Percentiles rank a stretch among this genome's conserved stretches.
phyloP scores from a whole-genome alignment of 1,140 invertebrate genomes.

The Conopomorpha cramerella region DNA sequence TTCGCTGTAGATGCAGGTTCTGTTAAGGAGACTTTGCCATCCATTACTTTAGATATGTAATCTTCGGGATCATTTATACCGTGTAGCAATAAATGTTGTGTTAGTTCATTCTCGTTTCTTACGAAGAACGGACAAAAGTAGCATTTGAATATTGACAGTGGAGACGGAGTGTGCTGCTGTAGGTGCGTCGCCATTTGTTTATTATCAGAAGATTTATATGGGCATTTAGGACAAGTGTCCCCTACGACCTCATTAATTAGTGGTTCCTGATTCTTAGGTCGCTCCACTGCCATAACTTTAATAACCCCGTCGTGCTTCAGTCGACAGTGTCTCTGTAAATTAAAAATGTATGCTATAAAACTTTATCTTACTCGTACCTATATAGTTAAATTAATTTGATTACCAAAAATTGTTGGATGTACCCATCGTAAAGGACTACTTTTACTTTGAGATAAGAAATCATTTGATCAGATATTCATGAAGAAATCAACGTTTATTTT shows the following conservation, averaged over 20 bases:
- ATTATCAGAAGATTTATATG: slow-evolving; percentile 70
- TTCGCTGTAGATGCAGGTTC: slow-evolving; percentile 32
- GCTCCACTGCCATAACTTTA: slow-evolving; percentile 63
- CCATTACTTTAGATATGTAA: slow-evolving; percentile 44
- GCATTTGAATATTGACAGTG: slow-evolving; percentile 78
- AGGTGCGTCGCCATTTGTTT: slow-evolving; percentile 70
- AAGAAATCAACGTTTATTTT: too few relatives aligned
- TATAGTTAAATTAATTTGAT: too few relatives aligned
- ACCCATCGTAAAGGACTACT: too few relatives aligned
- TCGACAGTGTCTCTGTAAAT: slow-evolving; percentile 72
- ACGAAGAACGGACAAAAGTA: slow-evolving; percentile 82
- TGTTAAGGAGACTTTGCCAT: slow-evolving; percentile 27
- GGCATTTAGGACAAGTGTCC: slow-evolving; percentile 72
- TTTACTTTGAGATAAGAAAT: too few relatives aligned
- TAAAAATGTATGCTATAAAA: background rate
- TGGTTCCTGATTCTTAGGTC: slow-evolving; percentile 40
- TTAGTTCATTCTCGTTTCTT: slow-evolving; percentile 49
- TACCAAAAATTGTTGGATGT: too few relatives aligned
- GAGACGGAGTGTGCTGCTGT: slow-evolving; percentile 72
- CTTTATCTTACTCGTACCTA: too few relatives aligned
- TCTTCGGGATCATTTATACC: slow-evolving; percentile 51
- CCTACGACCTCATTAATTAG: slow-evolving; percentile 28
- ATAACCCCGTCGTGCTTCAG: slow-evolving; percentile 74
- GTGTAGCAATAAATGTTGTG: slow-evolving; percentile 48
- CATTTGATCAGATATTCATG: too few relatives aligned